Evolutionary conservation across 2,888 invertebrate species (phyloP).

Genomic region (Melanargia galathea): DNA sequence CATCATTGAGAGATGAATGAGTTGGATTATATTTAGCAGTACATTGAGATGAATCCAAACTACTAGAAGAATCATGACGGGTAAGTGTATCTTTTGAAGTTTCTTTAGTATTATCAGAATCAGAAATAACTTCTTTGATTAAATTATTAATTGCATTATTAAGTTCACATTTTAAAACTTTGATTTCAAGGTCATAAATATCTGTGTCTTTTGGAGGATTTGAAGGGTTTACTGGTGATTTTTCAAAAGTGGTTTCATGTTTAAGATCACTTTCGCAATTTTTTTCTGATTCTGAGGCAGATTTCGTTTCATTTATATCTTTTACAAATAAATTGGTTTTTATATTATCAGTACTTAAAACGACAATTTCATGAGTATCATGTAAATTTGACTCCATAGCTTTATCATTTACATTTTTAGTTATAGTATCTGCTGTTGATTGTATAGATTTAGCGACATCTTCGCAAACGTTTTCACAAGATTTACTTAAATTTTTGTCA

Average conservation of each 20-base stretch:
- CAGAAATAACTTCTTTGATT: conserved; percentile 70
- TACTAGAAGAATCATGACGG: conserved; percentile 84
- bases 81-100: conserved; percentile 57
- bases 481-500: conserved; percentile 18
- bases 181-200: conserved; percentile 66
- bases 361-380: conserved; percentile 62
- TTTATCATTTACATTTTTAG: conserved; percentile 3
- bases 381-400: conserved; percentile 27
- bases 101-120: conserved; percentile 60
- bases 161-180: conserved; percentile 73
- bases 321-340: conserved; percentile 71
- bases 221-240: conserved; percentile 26
- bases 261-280: background rate
- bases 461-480: conserved; percentile 3
- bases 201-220: conserved; percentile 41
- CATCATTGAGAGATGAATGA: conserved; percentile 83
- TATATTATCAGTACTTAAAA: conserved; percentile 68
- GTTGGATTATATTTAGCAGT: conserved; percentile 86
- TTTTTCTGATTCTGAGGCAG: background rate
- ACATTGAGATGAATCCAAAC: conserved; percentile 85
- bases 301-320: conserved; percentile 51
- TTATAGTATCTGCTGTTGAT: conserved; percentile 21
- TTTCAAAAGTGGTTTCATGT: conserved; percentile 21
- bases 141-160: conserved; percentile 76
- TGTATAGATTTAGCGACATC: conserved; percentile 28